Conservation (phyloP, 2,797 vertebrate genomes). For the Emydoidea blandingii region DNA sequence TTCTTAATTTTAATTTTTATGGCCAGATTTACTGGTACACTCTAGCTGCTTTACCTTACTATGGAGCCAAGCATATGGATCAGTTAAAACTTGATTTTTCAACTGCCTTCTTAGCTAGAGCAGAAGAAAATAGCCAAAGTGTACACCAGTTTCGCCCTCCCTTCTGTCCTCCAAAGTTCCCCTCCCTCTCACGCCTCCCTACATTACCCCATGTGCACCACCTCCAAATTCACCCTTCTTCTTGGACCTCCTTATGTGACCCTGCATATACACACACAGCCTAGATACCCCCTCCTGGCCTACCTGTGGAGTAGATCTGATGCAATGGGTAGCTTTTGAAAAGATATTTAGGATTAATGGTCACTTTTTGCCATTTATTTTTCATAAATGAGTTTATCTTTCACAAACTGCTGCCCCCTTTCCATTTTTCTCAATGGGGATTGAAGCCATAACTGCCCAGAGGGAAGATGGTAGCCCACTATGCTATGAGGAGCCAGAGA, state of each 20-base stretch:
- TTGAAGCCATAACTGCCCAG: background rate
- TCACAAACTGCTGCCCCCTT: background rate
- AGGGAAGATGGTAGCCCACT: background rate
- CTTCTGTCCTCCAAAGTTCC: rapidly evolving
- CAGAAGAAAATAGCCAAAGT: too few relatives aligned
- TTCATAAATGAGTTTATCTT: too few relatives aligned
- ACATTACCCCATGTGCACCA: background rate
- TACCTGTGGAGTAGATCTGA: background rate
- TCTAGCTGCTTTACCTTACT: too few relatives aligned
- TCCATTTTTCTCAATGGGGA: background rate
- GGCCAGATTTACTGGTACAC: too few relatives aligned
- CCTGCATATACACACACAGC: background rate
- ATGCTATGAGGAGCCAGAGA: background rate
- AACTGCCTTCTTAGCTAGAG: too few relatives aligned
- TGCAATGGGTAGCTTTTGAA: background rate
- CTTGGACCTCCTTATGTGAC: background rate
- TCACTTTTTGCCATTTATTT: background rate
- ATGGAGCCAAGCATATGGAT: too few relatives aligned
- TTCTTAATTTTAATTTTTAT: too few relatives aligned
- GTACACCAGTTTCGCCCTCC: background rate
- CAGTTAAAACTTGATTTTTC: too few relatives aligned
- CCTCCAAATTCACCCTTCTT: rapidly evolving
- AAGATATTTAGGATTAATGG: background rate
- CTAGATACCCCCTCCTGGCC: background rate
- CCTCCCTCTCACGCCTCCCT: background rate